Percentiles rank a stretch among this genome's conserved stretches.
These are phyloP conservation scores for Muscicapa striata DNA, from an alignment of 2,797 vertebrate genomes.

Conservation along the genomic window DNA sequence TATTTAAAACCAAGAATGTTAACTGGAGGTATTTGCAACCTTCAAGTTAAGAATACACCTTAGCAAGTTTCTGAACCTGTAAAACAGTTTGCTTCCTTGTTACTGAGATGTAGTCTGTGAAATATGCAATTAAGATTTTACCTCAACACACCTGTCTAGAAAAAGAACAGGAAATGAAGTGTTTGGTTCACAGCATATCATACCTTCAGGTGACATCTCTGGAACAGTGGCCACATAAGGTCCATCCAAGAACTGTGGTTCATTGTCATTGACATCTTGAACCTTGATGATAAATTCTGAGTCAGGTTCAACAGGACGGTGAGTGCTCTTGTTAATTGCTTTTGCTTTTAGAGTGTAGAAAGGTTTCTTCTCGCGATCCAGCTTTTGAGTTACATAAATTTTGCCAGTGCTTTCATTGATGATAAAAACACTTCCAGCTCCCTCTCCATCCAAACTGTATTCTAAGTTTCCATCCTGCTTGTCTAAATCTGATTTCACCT, in stretches of 20 bases:
- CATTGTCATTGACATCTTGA: constrained; percentile 92
- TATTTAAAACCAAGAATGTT: not conserved
- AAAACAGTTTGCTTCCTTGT: not conserved
- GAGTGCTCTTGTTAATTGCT: constrained; percentile 82
- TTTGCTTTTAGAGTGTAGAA: constrained; percentile 87
- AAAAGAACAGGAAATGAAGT: not conserved
- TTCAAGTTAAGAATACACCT: not conserved
- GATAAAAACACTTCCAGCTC: constrained; percentile 83
- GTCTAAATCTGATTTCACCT: constrained; percentile 89
- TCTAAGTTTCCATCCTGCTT: constrained; percentile 79
- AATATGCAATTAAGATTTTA: not conserved
- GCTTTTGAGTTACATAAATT: constrained; percentile 80
- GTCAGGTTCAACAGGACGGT: constrained; percentile 85
- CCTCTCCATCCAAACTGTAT: constrained; percentile 87
- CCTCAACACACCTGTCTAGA: not conserved
- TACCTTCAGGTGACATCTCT: constrained; percentile 94
- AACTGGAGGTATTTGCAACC: not conserved
- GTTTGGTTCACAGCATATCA: not conserved
- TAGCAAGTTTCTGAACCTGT: not conserved
- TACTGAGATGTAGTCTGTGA: not conserved
- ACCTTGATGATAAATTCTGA: constrained; percentile 94
- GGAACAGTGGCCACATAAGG: constrained; percentile 90
- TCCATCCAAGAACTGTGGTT: constrained; percentile 88
- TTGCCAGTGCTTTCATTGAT: constrained; percentile 85
- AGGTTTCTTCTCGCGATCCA: constrained; percentile 89